phyloP scores from a whole-genome alignment of 2,797 vertebrate genomes.

The Mus spretus region DNA sequence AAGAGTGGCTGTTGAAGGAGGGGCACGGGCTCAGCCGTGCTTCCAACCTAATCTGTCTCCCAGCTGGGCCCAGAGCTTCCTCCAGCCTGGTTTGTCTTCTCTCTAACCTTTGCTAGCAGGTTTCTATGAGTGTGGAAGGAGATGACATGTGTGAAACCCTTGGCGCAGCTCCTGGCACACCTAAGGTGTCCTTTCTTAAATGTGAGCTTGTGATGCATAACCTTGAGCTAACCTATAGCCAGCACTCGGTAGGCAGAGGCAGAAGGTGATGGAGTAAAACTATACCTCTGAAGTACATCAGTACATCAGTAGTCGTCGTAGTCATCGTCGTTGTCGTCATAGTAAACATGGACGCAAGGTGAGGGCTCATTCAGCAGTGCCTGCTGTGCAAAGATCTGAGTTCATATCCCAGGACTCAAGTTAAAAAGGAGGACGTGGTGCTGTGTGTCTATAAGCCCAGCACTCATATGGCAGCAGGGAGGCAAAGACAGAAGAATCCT shows the following conservation, averaged over 20 bases:
- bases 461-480: background rate
- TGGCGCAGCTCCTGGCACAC: background rate
- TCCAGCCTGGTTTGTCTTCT: background rate
- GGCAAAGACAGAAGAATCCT: background rate
- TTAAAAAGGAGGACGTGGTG: background rate
- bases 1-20: background rate
- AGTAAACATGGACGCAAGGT: too few relatives aligned
- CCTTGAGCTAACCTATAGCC: too few relatives aligned
- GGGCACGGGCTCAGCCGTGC: background rate
- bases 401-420: background rate
- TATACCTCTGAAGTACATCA: too few relatives aligned
- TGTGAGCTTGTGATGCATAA: background rate
- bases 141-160: background rate
- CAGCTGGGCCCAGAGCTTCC: background rate
- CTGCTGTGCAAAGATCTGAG: background rate
- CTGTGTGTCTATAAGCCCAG: too few relatives aligned
- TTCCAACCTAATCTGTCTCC: background rate
- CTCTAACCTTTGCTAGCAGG: background rate
- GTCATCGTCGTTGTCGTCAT: too few relatives aligned
- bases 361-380: background rate
- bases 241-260: background rate
- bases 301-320: too few relatives aligned
- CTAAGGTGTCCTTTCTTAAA: background rate
- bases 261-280: background rate
- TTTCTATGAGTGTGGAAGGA: background rate